phyloP scores from a whole-genome alignment of 2,888 invertebrate genomes.

The Bellardia pandia region DNA sequence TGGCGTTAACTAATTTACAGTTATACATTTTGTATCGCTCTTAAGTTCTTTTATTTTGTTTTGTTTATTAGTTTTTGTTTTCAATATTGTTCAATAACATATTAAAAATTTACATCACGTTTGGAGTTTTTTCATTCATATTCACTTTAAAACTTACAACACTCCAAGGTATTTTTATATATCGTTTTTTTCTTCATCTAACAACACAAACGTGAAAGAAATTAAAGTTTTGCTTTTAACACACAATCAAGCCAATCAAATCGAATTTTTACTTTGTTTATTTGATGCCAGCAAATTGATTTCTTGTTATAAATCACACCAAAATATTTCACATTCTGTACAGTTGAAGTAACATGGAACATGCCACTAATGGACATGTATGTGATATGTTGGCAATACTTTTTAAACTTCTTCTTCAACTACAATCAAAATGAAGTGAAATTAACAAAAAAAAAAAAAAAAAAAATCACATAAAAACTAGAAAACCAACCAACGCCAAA shows the following conservation, averaged over 20 bases:
- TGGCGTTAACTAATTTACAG: constrained; percentile 42
- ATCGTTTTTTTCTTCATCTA: constrained; percentile 1
- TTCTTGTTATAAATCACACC: constrained; percentile 70
- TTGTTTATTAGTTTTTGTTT: constrained; percentile 8
- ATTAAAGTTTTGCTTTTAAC: constrained; percentile 54
- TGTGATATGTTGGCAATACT: constrained; percentile 53
- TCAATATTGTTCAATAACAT: not conserved
- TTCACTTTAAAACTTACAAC: constrained; percentile 35
- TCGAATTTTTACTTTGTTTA: constrained; percentile 32
- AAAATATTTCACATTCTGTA: constrained; percentile 62
- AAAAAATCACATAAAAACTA: constrained; percentile 9
- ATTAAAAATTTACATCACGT: constrained; percentile 64
- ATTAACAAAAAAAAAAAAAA: constrained; percentile 2
- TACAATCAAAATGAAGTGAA: constrained; percentile 37
- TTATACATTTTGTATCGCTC: constrained; percentile 28
- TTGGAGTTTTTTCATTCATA: constrained; percentile 29
- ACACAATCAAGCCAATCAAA: constrained; percentile 57
- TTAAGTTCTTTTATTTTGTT: not conserved
- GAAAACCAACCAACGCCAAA: constrained; percentile 43
- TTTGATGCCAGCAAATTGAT: constrained; percentile 67
- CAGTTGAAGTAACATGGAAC: constrained; percentile 49
- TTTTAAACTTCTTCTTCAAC: constrained; percentile 10
- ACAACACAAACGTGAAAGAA: constrained; percentile 53
- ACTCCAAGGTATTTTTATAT: constrained; percentile 60
- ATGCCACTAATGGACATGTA: constrained; percentile 64